Evolutionary conservation across 2,888 invertebrate genomes (phyloP).

Genomic region (Nezara viridula): DNA sequence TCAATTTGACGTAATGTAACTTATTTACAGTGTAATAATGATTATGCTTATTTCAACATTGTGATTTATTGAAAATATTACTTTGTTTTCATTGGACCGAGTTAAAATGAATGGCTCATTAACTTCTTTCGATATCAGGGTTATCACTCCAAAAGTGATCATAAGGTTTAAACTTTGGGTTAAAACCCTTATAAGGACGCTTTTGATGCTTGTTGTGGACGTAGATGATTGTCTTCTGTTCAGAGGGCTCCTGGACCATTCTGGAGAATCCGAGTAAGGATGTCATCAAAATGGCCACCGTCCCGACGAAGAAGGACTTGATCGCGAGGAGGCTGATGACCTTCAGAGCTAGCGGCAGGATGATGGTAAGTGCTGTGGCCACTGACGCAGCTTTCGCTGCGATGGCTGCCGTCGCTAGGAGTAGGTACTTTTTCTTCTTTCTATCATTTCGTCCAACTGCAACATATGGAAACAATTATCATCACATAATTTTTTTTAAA

Average conservation of each 20-base stretch:
- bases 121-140: not conserved
- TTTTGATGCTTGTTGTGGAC: not conserved
- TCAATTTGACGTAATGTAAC: too few species aligned
- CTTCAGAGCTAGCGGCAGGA: not conserved
- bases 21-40: too few species aligned
- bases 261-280: not conserved
- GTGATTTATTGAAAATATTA: too few species aligned
- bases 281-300: not conserved
- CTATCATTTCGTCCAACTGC: not conserved
- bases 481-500: too few species aligned
- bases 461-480: not conserved
- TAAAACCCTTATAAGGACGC: not conserved
- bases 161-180: not conserved
- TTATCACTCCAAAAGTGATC: not conserved
- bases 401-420: not conserved
- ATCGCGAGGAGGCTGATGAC: not conserved
- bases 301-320: constrained; percentile 35
- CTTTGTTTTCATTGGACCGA: too few species aligned
- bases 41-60: too few species aligned
- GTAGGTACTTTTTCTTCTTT: not conserved
- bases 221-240: not conserved
- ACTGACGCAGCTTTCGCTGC: constrained; percentile 3
- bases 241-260: not conserved
- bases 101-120: not conserved
- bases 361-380: not conserved